These are phyloP conservation scores for Abrostola triplasia DNA, from an alignment of 2,888 invertebrate genomes.

Conservation along the genomic window DNA sequence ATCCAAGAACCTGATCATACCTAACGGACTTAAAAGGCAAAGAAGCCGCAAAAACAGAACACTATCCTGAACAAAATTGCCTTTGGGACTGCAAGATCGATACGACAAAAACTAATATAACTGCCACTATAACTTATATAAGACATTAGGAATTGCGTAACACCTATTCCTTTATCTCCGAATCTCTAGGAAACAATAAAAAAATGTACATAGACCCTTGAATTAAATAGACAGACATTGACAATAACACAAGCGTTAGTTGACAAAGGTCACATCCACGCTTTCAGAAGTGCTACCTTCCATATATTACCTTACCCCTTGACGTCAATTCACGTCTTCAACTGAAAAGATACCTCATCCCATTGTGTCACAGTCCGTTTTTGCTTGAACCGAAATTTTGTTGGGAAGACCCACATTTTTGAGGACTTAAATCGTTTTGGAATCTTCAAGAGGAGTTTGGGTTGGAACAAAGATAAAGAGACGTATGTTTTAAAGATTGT, in stretches of 20 bases:
- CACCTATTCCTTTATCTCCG: background rate
- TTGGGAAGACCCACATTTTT: slow-evolving; percentile 34
- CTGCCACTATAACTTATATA: background rate
- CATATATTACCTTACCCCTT: slow-evolving; percentile 40
- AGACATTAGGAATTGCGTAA: background rate
- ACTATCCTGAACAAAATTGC: no score
- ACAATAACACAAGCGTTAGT: slow-evolving; percentile 30
- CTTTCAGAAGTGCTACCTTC: slow-evolving; percentile 24
- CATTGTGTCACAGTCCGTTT: slow-evolving; percentile 35
- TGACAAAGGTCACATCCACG: slow-evolving; percentile 34
- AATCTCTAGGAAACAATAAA: slow-evolving; percentile 21
- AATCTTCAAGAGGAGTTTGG: slow-evolving; percentile 27
- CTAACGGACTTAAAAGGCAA: no score
- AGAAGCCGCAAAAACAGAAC: no score
- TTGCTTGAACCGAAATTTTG: slow-evolving; percentile 23
- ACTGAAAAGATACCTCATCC: slow-evolving; percentile 34
- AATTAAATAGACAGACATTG: slow-evolving; percentile 35
- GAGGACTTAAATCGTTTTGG: slow-evolving; percentile 36
- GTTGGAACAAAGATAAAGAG: slow-evolving; percentile 16
- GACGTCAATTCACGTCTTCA: slow-evolving; percentile 36
- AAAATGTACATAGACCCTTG: slow-evolving; percentile 26
- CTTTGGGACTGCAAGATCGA: background rate
- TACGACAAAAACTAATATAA: background rate
- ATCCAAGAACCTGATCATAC: no score
- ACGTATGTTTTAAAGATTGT: no score